These are phyloP conservation scores for Alosa alosa DNA, from an alignment of 2,113 vertebrate genomes.

Conservation along the genomic window DNA sequence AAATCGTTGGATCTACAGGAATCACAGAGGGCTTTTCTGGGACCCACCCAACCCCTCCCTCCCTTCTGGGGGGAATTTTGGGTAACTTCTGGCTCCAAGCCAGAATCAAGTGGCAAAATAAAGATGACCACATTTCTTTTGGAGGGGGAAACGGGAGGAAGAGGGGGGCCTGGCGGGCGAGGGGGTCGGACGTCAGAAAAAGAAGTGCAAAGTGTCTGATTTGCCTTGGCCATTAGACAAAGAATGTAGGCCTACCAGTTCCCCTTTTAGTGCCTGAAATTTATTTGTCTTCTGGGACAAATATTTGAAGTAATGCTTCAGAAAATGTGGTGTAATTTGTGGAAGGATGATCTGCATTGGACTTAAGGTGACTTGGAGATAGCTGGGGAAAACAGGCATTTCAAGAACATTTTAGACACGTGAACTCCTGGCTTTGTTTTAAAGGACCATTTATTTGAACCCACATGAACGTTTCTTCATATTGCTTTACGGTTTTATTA, in stretches of 20 bases:
- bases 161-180: not conserved
- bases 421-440: not conserved
- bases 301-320: not conserved
- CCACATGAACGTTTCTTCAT: not conserved
- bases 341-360: not conserved
- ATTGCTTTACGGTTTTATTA: not conserved
- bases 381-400: not conserved
- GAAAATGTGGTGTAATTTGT: not conserved
- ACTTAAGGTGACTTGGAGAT: not conserved
- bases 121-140: not conserved
- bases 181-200: not conserved
- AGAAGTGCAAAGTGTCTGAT: not conserved
- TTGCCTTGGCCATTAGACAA: not conserved
- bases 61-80: not conserved
- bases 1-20: conserved; percentile 48
- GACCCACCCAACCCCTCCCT: not conserved
- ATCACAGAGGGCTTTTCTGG: conserved; percentile 49
- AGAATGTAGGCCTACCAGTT: not conserved
- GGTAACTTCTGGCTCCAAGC: not conserved
- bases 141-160: not conserved
- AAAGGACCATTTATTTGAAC: too few species aligned
- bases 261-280: not conserved
- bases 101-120: not conserved
- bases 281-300: not conserved
- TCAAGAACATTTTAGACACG: not conserved